phyloP scores from a whole-genome alignment of 2,888 invertebrate genomes.

The Chloromyia formosa region DNA sequence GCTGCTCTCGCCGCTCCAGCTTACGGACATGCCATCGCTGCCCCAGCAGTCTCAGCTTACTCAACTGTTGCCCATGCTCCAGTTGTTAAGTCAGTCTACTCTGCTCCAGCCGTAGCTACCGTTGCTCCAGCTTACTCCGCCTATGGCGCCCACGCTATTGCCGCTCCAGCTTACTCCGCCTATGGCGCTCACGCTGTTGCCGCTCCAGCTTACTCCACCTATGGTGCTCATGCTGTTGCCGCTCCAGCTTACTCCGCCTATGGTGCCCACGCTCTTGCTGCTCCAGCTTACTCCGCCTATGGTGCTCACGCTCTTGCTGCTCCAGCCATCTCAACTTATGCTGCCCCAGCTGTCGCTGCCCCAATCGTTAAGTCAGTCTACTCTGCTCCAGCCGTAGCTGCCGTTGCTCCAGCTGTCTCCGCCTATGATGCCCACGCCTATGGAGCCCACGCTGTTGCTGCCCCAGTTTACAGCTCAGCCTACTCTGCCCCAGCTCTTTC shows the following conservation, averaged over 20 bases:
- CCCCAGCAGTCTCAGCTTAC: background rate
- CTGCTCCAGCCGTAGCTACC: constrained; percentile 3
- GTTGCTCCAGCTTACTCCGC: background rate
- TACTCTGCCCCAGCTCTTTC: background rate
- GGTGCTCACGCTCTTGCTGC: background rate
- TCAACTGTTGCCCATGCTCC: constrained; percentile 6
- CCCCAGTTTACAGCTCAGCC: background rate
- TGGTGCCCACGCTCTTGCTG: background rate
- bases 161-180: background rate
- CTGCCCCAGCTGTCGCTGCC: constrained; percentile 7
- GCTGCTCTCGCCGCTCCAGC: background rate
- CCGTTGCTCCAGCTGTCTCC: background rate
- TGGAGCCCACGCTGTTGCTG: background rate
- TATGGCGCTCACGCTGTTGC: background rate
- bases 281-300: background rate
- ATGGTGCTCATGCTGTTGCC: background rate
- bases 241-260: background rate
- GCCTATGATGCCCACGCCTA: background rate
- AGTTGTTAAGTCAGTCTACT: constrained; percentile 4
- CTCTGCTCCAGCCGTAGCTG: constrained; percentile 2
- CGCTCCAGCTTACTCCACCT: background rate
- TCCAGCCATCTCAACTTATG: background rate
- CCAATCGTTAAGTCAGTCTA: constrained; percentile 7
- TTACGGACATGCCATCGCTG: background rate
- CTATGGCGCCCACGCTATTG: background rate